These are phyloP conservation scores for Tachina fera DNA, from an alignment of 2,888 invertebrate species.

Conservation along the genomic window DNA sequence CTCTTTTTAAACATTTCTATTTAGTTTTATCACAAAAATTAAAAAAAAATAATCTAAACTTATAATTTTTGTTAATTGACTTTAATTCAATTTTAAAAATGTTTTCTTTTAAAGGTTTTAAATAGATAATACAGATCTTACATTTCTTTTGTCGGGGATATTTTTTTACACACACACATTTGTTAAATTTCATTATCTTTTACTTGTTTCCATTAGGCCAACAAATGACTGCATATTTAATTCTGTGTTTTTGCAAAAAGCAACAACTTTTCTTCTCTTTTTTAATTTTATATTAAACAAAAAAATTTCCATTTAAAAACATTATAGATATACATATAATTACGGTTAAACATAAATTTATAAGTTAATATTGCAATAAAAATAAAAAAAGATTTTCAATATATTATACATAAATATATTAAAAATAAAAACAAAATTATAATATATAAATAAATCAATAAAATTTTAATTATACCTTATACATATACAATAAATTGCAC, in stretches of 20 bases:
- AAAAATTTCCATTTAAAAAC: constrained; percentile 71
- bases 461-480: constrained; percentile 60
- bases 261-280: background rate
- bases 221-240: background rate
- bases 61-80: constrained; percentile 7
- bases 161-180: too few species aligned
- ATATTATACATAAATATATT: constrained; percentile 54
- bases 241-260: background rate
- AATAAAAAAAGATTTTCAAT: constrained; percentile 53
- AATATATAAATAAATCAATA: constrained; percentile 35
- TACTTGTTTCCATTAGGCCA: background rate
- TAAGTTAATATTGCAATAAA: constrained; percentile 53
- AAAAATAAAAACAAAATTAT: constrained; percentile 20
- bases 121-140: constrained; percentile 4
- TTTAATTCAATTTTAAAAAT: constrained; percentile 3
- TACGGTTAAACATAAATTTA: constrained; percentile 62
- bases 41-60: constrained; percentile 47
- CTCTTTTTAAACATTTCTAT: constrained; percentile 58
- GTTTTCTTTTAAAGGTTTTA: background rate
- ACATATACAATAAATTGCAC: constrained; percentile 60
- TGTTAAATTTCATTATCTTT: background rate
- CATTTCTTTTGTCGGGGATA: background rate
- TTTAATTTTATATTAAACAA: constrained; percentile 34
- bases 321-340: constrained; percentile 72
- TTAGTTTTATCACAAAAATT: constrained; percentile 67